These are phyloP conservation scores for Pipistrellus pygmaeus DNA, from an alignment of 2,797 vertebrate species.

Conservation along the genomic window DNA sequence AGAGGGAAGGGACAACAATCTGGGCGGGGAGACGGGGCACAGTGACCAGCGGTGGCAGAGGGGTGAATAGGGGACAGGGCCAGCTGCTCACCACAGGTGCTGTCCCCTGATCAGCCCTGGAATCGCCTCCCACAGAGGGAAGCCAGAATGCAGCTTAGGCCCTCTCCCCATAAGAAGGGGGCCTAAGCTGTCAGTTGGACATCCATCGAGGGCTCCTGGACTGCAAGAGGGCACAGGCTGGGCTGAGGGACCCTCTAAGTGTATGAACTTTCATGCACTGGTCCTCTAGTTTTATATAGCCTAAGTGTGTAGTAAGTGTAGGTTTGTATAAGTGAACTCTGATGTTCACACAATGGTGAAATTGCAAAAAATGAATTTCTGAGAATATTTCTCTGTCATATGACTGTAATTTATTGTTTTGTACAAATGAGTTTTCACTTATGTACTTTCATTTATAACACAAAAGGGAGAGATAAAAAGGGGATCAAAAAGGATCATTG, in stretches of 20 bases:
- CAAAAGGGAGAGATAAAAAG: not conserved
- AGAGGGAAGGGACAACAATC: too few species aligned
- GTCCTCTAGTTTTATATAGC: not conserved
- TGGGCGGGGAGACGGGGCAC: too few species aligned
- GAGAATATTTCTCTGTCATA: not conserved
- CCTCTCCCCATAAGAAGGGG: too few species aligned
- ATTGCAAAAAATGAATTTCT: not conserved
- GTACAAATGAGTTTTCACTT: not conserved
- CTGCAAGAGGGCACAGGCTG: too few species aligned
- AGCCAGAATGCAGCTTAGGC: too few species aligned
- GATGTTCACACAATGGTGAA: not conserved
- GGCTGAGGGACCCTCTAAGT: too few species aligned
- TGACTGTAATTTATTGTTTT: not conserved
- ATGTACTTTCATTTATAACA: not conserved
- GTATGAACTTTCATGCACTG: too few species aligned
- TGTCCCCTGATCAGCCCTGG: too few species aligned
- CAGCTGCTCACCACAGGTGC: too few species aligned
- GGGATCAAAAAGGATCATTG: not conserved
- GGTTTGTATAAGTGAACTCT: not conserved
- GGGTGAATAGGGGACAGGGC: too few species aligned
- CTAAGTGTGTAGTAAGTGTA: not conserved
- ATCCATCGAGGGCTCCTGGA: too few species aligned
- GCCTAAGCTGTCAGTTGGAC: too few species aligned
- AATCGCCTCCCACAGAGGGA: fast-evolving
- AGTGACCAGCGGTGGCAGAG: fast-evolving